Conservation (phyloP, 2,888 invertebrate species). For the Pantelozetes paolii region DNA sequence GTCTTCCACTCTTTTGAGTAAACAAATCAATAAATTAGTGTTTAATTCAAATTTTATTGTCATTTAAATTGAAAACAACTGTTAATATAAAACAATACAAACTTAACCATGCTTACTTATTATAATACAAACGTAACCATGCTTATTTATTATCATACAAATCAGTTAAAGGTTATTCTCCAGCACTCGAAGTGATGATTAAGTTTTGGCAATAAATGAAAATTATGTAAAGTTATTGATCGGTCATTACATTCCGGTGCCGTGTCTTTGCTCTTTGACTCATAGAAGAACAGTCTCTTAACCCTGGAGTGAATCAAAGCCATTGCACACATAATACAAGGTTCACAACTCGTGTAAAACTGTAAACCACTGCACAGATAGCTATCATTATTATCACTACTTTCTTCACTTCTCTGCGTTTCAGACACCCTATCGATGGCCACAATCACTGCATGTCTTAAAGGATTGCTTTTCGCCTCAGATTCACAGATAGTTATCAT, state of each 20-base stretch:
- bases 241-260: conserved; percentile 50
- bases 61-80: too few relatives aligned
- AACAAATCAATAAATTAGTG: too few relatives aligned
- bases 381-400: conserved; percentile 37
- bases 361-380: conserved; percentile 65
- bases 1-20: too few relatives aligned
- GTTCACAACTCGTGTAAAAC: conserved; percentile 75
- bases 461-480: conserved; percentile 58
- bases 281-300: conserved; percentile 67
- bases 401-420: conserved; percentile 33
- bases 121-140: too few relatives aligned
- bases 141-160: too few relatives aligned
- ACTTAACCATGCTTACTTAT: too few relatives aligned
- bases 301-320: conserved; percentile 85
- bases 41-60: too few relatives aligned
- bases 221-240: conserved; percentile 60
- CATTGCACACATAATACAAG: conserved; percentile 94
- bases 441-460: conserved; percentile 78
- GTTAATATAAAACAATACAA: too few relatives aligned
- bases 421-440: conserved; percentile 78
- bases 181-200: conserved; percentile 92
- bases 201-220: conserved; percentile 71
- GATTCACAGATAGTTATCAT: conserved; percentile 32
- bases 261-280: not conserved
- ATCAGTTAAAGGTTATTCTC: conserved; percentile 50